Base-by-base conservation (phyloP, 2,888 invertebrate genomes). In the Hydraecia micacea region DNA sequence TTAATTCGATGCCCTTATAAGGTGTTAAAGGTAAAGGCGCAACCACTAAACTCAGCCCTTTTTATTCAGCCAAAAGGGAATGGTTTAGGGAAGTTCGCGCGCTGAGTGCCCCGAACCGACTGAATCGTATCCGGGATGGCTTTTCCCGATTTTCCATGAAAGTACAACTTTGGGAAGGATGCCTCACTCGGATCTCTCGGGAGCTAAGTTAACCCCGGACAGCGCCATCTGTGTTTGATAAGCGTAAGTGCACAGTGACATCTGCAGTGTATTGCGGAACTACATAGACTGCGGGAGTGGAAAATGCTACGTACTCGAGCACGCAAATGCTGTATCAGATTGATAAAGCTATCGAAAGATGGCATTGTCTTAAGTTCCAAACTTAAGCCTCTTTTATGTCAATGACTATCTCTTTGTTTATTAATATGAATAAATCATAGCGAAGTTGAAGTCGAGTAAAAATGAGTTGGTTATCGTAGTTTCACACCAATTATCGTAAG, bases 41-140 rank as follows among this genome's bases (percentile, higher is more conserved):
- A 81, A 84, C 77, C 79, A 79, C 75, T 72, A 85, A 87, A 87
- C 86, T 91, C 84, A 88, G 84, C 79, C 87, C 79, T 85, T 78
- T 84, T 83, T 79, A 70, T 69, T 70, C 73, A 83, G 74, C 79
- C 78, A 78, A 83, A 80, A 78, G 62, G 77, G 82, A 84, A 74
- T 79, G 75, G 71, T 77, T 83, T 77, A 87, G 83, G 88, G 93
- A 90, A 95, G 94, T 93, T 92, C 91, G 88, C 95, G 87, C 94
- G 90, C 83, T 91, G 95, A 93, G 91, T 87, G 94, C 93, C 93
- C 94, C 94, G 93, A 93, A 93, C 91, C 95, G 94, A 96, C 96
- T 96, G 96, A 95, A 92, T 92, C 86, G 91, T 91, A 92, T 93
- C 95, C 94, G 93, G 95, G 94, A 93, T 92, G 91, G 92, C 91